Evolutionary conservation across 2,113 vertebrate genomes (phyloP).

Genomic region (Solenodon paradoxus): DNA sequence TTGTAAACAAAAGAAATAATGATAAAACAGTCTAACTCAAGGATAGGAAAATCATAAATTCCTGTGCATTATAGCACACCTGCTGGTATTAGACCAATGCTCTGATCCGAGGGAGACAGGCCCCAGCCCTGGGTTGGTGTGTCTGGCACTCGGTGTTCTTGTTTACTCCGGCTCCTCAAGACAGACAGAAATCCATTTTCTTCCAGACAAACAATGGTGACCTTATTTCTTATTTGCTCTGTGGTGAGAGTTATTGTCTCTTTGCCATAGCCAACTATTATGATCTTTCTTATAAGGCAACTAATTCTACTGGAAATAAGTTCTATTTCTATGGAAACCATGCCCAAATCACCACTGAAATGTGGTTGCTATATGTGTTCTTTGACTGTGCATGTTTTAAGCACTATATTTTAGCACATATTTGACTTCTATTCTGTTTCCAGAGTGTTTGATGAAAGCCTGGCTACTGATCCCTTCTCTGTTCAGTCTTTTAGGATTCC

Average conservation of each 20-base stretch:
- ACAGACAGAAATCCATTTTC: conserved; percentile 58
- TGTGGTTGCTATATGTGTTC: neutral
- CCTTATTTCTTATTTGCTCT: conserved; percentile 76
- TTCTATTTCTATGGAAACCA: conserved; percentile 82
- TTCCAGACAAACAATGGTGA: conserved; percentile 69
- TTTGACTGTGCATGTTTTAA: neutral
- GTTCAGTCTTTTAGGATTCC: conserved; percentile 11
- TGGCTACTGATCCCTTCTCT: neutral
- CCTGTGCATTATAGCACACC: neutral
- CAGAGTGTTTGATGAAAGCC: conserved; percentile 24
- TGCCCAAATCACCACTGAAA: conserved; percentile 64
- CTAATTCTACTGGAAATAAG: conserved; percentile 77
- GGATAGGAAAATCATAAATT: too few species aligned
- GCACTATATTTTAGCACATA: neutral
- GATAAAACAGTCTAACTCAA: too few species aligned
- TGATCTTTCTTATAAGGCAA: conserved; percentile 74
- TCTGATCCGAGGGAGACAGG: conserved; percentile 54
- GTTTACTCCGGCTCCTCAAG: conserved; percentile 36
- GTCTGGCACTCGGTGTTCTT: conserved; percentile 38
- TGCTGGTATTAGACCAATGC: neutral
- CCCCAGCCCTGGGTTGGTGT: neutral
- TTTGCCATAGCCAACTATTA: conserved; percentile 66
- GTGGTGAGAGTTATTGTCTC: conserved; percentile 50
- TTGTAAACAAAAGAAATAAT: too few species aligned
- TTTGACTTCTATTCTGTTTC: conserved; percentile 45